These are phyloP conservation scores for Rhincodon typus DNA, from an alignment of 2,797 vertebrate genomes.

Conservation along the genomic window DNA sequence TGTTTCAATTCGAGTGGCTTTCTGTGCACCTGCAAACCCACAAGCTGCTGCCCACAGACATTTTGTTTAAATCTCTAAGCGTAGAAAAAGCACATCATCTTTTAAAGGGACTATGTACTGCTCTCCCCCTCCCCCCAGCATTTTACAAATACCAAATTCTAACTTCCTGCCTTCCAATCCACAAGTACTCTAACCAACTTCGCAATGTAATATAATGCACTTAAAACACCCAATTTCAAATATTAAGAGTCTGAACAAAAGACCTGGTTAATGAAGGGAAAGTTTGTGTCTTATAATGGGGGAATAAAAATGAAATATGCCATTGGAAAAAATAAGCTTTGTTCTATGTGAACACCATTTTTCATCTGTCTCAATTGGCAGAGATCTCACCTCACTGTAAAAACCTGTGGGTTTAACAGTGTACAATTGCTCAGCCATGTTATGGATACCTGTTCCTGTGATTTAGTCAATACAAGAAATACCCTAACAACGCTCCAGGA, in stretches of 20 bases:
- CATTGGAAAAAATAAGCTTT: not conserved
- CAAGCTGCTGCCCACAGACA: too few relatives aligned
- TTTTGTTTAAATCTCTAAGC: too few relatives aligned
- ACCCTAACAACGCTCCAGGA: not conserved
- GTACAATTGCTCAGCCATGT: not conserved
- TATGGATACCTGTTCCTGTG: not conserved
- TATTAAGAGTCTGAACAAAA: not conserved
- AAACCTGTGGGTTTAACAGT: not conserved
- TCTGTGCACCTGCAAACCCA: too few relatives aligned
- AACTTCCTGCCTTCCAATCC: too few relatives aligned
- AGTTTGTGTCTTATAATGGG: not conserved
- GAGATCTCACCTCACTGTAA: not conserved
- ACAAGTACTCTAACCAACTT: too few relatives aligned
- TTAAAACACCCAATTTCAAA: not conserved
- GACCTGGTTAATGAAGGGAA: not conserved
- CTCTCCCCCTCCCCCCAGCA: too few relatives aligned
- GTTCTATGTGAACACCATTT: not conserved
- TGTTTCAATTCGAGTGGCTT: too few relatives aligned
- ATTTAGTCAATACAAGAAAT: not conserved
- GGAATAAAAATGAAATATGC: not conserved
- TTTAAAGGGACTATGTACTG: too few relatives aligned
- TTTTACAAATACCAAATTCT: too few relatives aligned
- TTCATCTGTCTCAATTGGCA: not conserved
- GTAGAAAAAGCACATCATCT: too few relatives aligned
- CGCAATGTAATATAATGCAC: not conserved